Conservation (phyloP, 2,113 vertebrate genomes). For the Albula glossodonta region DNA sequence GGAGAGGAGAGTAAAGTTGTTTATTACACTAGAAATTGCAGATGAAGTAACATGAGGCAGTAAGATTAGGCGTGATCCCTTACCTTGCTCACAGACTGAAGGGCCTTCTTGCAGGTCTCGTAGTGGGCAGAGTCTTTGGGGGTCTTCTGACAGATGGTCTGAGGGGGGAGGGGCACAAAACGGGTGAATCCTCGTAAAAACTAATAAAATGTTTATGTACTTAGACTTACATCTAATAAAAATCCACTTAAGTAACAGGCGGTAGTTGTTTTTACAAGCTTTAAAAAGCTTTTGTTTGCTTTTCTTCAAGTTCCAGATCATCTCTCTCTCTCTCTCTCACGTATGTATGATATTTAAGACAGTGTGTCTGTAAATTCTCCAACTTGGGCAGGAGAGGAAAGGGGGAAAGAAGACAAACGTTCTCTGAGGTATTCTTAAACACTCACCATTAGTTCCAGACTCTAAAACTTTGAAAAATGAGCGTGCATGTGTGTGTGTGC, state of each 20-base stretch:
- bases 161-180: slow-evolving; percentile 47
- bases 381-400: slow-evolving; percentile 40
- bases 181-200: not conserved
- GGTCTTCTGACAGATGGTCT: slow-evolving; percentile 98
- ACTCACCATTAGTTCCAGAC: not conserved
- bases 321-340: slow-evolving; percentile 8
- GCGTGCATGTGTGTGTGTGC: too few species aligned
- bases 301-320: not conserved
- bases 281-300: not conserved
- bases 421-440: not conserved
- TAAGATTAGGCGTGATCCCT: slow-evolving; percentile 23
- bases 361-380: slow-evolving; percentile 40
- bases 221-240: not conserved
- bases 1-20: not conserved
- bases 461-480: not conserved
- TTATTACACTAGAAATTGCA: not conserved
- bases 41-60: not conserved
- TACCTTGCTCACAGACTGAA: slow-evolving; percentile 95
- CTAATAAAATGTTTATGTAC: not conserved
- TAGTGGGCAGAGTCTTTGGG: slow-evolving; percentile 82
- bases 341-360: slow-evolving; percentile 6
- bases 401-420: slow-evolving; percentile 1
- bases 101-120: slow-evolving; percentile 80
- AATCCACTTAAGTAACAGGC: not conserved
- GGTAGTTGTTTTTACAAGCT: not conserved